phyloP scores from a whole-genome alignment of 2,888 invertebrate species.

The Acanthosepion lycidas region DNA sequence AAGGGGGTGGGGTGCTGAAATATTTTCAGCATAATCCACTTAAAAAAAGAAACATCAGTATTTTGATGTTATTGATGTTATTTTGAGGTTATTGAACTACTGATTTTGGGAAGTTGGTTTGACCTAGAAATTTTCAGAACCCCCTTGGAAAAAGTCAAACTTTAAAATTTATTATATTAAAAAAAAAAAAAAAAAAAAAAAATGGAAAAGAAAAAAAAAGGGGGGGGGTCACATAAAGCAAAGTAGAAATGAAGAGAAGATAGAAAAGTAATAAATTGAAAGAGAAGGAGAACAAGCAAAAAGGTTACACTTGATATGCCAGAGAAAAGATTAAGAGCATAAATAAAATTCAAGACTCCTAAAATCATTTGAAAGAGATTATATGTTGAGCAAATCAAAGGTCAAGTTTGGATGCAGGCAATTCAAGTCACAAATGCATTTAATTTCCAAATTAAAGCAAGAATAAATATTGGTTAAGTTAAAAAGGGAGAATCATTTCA shows the following conservation, averaged over 20 bases:
- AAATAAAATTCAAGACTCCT: background rate
- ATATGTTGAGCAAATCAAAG: background rate
- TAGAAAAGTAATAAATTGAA: background rate
- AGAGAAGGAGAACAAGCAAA: background rate
- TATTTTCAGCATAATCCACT: no score
- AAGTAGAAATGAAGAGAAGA: background rate
- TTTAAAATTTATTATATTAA: background rate
- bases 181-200: background rate
- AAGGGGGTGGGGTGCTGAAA: no score
- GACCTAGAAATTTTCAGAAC: no score
- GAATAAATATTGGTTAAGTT: background rate
- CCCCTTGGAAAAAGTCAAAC: no score
- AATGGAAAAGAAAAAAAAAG: no score
- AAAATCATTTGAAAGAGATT: background rate
- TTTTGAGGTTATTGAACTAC: no score
- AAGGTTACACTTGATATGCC: background rate
- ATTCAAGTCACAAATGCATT: background rate
- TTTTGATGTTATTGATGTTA: no score
- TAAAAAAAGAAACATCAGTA: no score
- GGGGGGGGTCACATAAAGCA: background rate
- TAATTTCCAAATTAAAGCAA: background rate
- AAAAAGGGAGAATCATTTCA: no score
- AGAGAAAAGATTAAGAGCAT: background rate
- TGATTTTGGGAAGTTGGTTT: no score
- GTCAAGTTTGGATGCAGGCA: background rate